Conservation (phyloP, 2,888 invertebrate species). For the Calliphora vomitoria region DNA sequence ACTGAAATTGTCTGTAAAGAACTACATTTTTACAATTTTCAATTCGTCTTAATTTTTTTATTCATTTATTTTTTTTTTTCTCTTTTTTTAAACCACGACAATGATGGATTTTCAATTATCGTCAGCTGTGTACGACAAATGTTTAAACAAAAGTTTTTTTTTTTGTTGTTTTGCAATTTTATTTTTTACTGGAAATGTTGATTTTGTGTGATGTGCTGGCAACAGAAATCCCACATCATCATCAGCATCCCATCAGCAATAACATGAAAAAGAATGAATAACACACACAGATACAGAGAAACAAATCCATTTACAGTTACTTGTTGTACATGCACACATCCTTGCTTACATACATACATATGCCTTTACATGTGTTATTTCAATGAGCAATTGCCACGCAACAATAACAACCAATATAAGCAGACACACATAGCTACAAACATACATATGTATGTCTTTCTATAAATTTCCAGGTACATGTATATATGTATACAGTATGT, state of each 20-base stretch:
- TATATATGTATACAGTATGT: too few relatives aligned
- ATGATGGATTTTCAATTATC: slow-evolving; percentile 75
- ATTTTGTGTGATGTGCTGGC: slow-evolving; percentile 47
- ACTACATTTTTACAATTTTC: too few relatives aligned
- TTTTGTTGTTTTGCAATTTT: neutral
- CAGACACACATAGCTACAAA: too few relatives aligned
- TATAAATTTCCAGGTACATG: too few relatives aligned
- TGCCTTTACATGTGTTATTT: slow-evolving; percentile 57
- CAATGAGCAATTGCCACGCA: slow-evolving; percentile 39
- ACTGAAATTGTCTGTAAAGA: too few relatives aligned
- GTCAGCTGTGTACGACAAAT: slow-evolving; percentile 72
- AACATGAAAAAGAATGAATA: neutral
- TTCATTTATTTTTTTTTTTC: neutral
- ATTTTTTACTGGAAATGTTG: slow-evolving; percentile 2
- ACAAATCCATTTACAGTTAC: neutral
- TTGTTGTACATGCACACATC: neutral
- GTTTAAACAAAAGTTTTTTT: slow-evolving; percentile 63
- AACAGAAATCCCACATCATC: slow-evolving; percentile 60
- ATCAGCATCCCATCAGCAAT: slow-evolving; percentile 23
- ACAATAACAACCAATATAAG: slow-evolving; percentile 2
- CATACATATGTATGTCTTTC: too few relatives aligned
- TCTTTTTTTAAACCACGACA: slow-evolving; percentile 69
- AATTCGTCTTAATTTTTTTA: neutral
- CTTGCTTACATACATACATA: neutral
- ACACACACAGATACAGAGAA: neutral